Base-by-base conservation (phyloP, 2,888 invertebrate genomes). In the Mamestra brassicae region DNA sequence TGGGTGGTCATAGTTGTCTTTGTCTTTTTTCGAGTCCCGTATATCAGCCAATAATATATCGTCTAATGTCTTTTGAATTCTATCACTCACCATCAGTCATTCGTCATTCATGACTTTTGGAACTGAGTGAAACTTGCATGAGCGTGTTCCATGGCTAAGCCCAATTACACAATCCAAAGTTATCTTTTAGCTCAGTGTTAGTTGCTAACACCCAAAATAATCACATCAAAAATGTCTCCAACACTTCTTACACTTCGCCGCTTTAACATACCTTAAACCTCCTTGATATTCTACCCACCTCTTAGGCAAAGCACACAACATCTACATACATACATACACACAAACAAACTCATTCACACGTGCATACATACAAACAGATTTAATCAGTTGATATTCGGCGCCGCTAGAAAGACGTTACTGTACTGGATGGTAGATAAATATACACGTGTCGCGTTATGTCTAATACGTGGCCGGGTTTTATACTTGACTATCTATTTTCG, bases 391-490 rank as follows among this genome's bases (percentile, higher is more conserved):
- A 90, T 91, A 92, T 94, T 93, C 94, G 94, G 93, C 94, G 94
- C 93, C 94, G 94, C 93, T 92, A 92, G 92, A 94, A 91, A 94
- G 92, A 93, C 94, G 92, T 92, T 90, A 91, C 89, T 89, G 89
- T 91, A 90, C 85, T 88, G 90, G 94, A 94, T 94, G 89, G 79
- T 77, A 92, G 95, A 94, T 94, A 94, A 94, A 80, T 85, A 87
- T 61, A 94, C 94, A 94, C 94, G 94, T 95, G 95, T 94, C 89
- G 88, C 89, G 91, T 94, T 93, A 93, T 94, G 90, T 89, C 88
- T 87, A 74, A 89, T 93, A 95, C 94, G 94, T 95, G 94, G 92
- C 86, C 79, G 85, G 89, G 84, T 84, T 90, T 89, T 87, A 80
- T 88, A 86, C 78, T 54, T 42, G 36, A 57, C 75, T 85, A 87